Evolutionary conservation across 2,888 invertebrate species (phyloP), one percentile per base, ranked within the genome.

Genomic region (Minunthozetes semirufus): DNA sequence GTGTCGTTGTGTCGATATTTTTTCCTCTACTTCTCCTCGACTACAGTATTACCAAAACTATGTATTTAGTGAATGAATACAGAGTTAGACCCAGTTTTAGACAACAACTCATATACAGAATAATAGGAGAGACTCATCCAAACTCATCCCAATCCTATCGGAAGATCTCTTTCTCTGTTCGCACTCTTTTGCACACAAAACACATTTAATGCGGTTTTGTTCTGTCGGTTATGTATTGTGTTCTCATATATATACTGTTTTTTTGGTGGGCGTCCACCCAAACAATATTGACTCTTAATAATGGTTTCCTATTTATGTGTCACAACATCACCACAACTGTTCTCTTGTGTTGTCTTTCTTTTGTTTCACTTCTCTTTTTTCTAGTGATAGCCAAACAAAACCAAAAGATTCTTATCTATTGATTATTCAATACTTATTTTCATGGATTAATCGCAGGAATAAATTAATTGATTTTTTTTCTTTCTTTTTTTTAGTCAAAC

Each of bases 201-300:
- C 17, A 63, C 63, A 63, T 63, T 63, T 63, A 38, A 63, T 63
- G 63, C 38, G 63, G 63, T 63, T 63, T 63, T 63, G 56, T 38
- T 29, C 25, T 22, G 11, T 56, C 46, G 46, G 46, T 33, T 33
- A 25, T 9, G 4, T 22, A 25, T 56, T 56, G 8, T 53, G 53
- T 8, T 53, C 46, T 48, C 17, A 15, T 42, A 48, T 11, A 13
- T 48, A 42, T 42, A 9, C 8, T 42, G 48, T 33, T n/a, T 27
- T 27, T 61, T 15, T 61, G 33, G 19, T 63, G 63, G 63, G 63
- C 33, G 63, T 29, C n/a, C 63, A 63, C 63, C 33, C 63, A n/a
- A 9, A 1, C 63, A 29, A 63, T 63, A 63, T 33, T 63, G 6
- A 33, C 33, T 25, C 25, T 22, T 63, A 33, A 63, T 63, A 63